Evolutionary conservation across 2,888 invertebrate species (phyloP).

Genomic region (Acanthoscelides obtectus): DNA sequence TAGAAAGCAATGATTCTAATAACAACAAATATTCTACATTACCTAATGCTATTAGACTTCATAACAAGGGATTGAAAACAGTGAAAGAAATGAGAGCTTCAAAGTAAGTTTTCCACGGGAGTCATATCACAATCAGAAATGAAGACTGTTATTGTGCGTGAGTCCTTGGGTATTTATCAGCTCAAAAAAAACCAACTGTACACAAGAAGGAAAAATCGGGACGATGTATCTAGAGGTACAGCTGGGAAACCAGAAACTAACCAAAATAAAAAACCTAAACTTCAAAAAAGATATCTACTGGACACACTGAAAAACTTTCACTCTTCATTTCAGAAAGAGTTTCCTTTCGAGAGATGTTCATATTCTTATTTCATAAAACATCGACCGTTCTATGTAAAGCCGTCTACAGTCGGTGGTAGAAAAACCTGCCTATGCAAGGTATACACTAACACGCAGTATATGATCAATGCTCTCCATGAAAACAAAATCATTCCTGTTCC

Average conservation of each 20-base stretch:
- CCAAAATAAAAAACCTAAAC: background rate
- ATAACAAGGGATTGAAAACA: no score
- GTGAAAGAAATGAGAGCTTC: no score
- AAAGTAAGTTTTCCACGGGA: no score
- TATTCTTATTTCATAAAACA: constrained; percentile 2
- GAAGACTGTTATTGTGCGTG: no score
- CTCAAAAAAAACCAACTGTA: no score
- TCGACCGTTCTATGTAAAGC: constrained; percentile 6
- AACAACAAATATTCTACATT: no score
- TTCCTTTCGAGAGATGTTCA: background rate
- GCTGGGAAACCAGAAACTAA: constrained; percentile 5
- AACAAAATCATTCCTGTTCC: background rate
- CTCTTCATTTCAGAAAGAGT: background rate
- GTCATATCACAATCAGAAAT: no score
- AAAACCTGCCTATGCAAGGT: constrained; percentile 6
- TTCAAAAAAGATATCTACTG: constrained; percentile 6
- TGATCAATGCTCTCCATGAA: background rate
- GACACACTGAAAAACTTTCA: constrained; percentile 6
- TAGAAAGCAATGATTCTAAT: no score
- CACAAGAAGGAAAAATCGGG: background rate
- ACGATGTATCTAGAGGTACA: constrained; percentile 4
- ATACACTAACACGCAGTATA: constrained; percentile 3
- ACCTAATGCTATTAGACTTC: no score
- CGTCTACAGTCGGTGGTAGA: constrained; percentile 4
- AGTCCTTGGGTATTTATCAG: no score